These are phyloP conservation scores for Pachydiplax longipennis DNA, from an alignment of 2,888 invertebrate species.

Conservation along the genomic window DNA sequence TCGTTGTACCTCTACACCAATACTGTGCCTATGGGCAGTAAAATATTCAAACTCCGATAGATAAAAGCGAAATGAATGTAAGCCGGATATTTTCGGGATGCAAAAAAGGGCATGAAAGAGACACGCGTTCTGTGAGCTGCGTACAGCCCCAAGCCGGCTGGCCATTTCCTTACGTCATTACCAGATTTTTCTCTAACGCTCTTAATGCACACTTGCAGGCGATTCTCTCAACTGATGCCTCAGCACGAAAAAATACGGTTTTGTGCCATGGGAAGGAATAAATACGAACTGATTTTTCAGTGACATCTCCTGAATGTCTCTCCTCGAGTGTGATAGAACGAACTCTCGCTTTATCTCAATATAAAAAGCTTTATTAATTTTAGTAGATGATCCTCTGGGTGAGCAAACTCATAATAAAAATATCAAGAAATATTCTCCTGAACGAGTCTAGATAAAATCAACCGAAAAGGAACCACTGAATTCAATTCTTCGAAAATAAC, in stretches of 20 bases:
- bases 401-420: no score
- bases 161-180: background rate
- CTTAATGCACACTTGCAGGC: background rate
- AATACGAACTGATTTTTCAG: background rate
- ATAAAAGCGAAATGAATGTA: no score
- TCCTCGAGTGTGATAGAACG: background rate
- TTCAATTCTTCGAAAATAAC: no score
- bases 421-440: no score
- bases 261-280: background rate
- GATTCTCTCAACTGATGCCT: background rate
- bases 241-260: background rate
- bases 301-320: background rate
- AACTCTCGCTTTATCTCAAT: no score
- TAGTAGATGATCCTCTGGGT: no score
- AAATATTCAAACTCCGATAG: no score
- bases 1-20: no score
- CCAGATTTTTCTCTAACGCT: background rate
- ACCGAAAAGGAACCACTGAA: background rate
- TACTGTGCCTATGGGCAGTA: no score
- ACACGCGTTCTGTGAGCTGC: background rate
- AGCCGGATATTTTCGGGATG: no score
- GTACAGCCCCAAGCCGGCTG: background rate
- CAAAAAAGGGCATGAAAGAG: background rate
- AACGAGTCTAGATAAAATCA: background rate
- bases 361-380: no score